These are phyloP conservation scores for Heliornis fulica DNA, from an alignment of 2,113 vertebrate species.

Conservation along the genomic window DNA sequence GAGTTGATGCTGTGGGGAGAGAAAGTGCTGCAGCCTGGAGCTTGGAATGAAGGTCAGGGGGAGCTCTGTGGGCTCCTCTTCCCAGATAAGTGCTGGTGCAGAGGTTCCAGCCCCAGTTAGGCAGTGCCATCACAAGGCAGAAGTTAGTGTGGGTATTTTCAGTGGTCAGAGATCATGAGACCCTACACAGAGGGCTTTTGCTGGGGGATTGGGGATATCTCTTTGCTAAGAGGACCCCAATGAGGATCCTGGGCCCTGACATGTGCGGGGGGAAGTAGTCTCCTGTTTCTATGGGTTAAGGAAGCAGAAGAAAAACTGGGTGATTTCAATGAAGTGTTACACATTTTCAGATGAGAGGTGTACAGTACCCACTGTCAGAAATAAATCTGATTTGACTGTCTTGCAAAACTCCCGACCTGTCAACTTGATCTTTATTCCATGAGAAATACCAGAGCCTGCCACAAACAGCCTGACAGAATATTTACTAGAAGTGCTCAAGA, in stretches of 20 bases:
- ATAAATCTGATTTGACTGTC: background rate
- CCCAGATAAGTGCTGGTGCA: background rate
- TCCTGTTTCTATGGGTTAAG: background rate
- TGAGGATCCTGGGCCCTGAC: background rate
- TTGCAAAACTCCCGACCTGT: background rate
- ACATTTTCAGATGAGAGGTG: background rate
- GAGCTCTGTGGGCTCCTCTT: background rate
- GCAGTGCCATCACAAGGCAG: rapidly evolving
- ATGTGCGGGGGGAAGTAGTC: background rate
- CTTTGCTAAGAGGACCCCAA: background rate
- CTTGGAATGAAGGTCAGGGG: background rate
- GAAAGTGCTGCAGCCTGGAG: background rate
- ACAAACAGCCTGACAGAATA: background rate
- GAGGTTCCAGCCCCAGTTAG: background rate
- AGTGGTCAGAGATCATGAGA: background rate
- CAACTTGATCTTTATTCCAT: conserved; percentile 21
- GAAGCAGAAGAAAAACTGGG: background rate
- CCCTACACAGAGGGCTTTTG: background rate
- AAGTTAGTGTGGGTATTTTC: background rate
- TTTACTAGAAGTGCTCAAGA: background rate
- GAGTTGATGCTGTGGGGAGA: background rate
- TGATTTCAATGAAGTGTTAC: background rate
- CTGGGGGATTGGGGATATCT: background rate
- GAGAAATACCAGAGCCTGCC: conserved; percentile 9
- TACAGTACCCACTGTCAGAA: background rate